A percentile compares a stretch with the other conserved stretches of the same genome.
Evolutionary conservation across 2,797 vertebrate genomes (phyloP).

Genomic region (Tamandua tetradactyla): DNA sequence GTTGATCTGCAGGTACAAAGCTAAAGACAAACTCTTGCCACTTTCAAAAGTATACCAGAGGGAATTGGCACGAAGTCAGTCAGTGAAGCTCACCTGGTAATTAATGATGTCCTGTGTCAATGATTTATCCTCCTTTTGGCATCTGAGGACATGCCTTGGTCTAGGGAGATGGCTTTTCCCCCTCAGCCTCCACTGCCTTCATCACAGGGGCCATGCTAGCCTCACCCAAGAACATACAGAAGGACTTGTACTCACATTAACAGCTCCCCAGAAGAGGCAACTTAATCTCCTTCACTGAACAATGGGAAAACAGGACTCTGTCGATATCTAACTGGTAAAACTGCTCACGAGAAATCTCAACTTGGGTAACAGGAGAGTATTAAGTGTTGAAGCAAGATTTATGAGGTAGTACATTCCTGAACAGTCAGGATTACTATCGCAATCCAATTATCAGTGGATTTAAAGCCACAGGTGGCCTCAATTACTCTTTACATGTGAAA

Average conservation of each 20-base stretch:
- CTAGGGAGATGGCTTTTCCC: neutral
- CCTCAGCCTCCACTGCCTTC: neutral
- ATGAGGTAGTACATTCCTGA: slow-evolving; percentile 54
- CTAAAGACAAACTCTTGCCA: neutral
- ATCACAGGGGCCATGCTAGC: neutral
- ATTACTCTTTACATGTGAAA: neutral
- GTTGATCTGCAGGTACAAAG: neutral
- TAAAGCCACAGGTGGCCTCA: neutral
- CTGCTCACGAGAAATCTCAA: neutral
- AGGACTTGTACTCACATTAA: neutral
- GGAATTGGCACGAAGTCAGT: neutral
- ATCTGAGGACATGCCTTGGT: neutral
- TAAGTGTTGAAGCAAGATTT: slow-evolving; percentile 30
- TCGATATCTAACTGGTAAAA: slow-evolving; percentile 44
- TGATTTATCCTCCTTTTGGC: neutral
- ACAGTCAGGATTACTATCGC: neutral
- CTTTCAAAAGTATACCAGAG: neutral
- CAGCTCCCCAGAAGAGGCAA: neutral
- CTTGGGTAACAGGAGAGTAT: neutral
- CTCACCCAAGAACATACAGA: neutral
- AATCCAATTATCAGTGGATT: neutral
- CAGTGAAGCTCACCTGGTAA: neutral
- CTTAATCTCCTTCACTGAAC: neutral
- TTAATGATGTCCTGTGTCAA: neutral
- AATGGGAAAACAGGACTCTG: slow-evolving; percentile 24